Percentiles rank a stretch among this genome's conserved stretches.
These are phyloP conservation scores for Hirtodrosophila histrioides DNA, from an alignment of 2,888 invertebrate species.

Conservation along the genomic window DNA sequence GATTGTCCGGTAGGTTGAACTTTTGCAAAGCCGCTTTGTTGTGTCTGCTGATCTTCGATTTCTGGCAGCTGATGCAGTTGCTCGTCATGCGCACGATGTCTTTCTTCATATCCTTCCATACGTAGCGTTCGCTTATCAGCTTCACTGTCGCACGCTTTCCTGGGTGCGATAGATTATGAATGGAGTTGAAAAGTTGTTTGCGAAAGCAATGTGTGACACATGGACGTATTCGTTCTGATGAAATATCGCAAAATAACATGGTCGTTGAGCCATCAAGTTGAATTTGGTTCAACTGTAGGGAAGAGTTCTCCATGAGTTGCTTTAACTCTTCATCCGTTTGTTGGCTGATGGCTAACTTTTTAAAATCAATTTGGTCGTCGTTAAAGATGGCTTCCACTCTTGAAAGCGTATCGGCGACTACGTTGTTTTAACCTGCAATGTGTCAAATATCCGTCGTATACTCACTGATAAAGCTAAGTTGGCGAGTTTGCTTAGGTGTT, in stretches of 20 bases:
- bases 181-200: conserved; percentile 12
- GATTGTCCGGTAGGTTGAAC: conserved; percentile 17
- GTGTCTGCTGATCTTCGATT: conserved; percentile 13
- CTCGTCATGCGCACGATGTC: not conserved
- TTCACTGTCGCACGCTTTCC: conserved; percentile 11
- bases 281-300: conserved; percentile 1
- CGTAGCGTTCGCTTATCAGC: conserved; percentile 19
- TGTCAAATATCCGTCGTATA: not conserved
- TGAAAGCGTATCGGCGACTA: conserved; percentile 9
- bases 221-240: conserved; percentile 10
- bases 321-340: conserved; percentile 8
- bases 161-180: conserved; percentile 16
- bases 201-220: conserved; percentile 8
- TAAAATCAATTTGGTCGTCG: conserved; percentile 19
- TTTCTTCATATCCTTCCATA: conserved; percentile 11
- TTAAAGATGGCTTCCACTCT: conserved; percentile 18
- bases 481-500: no score
- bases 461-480: not conserved
- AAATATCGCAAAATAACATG: conserved; percentile 9
- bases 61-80: conserved; percentile 22
- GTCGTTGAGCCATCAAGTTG: conserved; percentile 1
- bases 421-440: conserved; percentile 21
- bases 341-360: conserved; percentile 5
- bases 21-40: conserved; percentile 14
- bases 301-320: not conserved